Conservation (phyloP, 1,140 invertebrate genomes). For the Scaptomyza hsui region DNA sequence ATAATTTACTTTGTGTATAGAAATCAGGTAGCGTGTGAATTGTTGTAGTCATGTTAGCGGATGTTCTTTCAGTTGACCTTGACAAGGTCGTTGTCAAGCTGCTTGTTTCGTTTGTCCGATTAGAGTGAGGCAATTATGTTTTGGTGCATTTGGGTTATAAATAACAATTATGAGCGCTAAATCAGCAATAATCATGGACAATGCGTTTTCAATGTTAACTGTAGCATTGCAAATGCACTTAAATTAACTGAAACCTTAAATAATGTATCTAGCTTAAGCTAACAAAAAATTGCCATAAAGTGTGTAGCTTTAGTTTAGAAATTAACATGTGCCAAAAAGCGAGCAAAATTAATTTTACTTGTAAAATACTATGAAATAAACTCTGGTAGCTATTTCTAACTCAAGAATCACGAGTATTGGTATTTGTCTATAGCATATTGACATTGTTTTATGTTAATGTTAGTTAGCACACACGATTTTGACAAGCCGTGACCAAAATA, state of each 20-base stretch:
- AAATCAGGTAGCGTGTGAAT: slow-evolving; percentile 37
- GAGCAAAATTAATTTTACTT: slow-evolving; percentile 14
- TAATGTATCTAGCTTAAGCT: slow-evolving; percentile 1
- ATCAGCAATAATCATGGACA: slow-evolving; percentile 10
- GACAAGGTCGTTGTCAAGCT: slow-evolving; percentile 55
- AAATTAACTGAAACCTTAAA: background rate
- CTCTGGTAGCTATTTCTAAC: background rate
- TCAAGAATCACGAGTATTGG: slow-evolving; percentile 1
- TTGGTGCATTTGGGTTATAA: too few species aligned
- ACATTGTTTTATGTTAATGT: background rate
- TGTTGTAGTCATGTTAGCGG: slow-evolving; percentile 33
- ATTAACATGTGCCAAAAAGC: slow-evolving; percentile 47
- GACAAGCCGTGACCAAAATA: background rate
- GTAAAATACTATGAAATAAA: slow-evolving; percentile 22
- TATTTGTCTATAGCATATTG: background rate
- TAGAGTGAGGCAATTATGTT: slow-evolving; percentile 22
- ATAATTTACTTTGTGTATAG: slow-evolving; percentile 30
- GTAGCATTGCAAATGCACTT: slow-evolving; percentile 5
- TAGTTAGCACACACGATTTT: background rate
- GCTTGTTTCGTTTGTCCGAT: slow-evolving; percentile 26
- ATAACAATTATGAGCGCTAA: background rate
- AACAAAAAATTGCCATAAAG: background rate
- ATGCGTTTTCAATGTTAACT: slow-evolving; percentile 12
- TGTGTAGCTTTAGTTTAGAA: slow-evolving; percentile 9
- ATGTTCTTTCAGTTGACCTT: slow-evolving; percentile 29